A percentile compares a stretch with the other conserved stretches of the same genome.
Evolutionary conservation across 2,797 vertebrate species (phyloP).

Genomic region (Pseudomugil tenellus): DNA sequence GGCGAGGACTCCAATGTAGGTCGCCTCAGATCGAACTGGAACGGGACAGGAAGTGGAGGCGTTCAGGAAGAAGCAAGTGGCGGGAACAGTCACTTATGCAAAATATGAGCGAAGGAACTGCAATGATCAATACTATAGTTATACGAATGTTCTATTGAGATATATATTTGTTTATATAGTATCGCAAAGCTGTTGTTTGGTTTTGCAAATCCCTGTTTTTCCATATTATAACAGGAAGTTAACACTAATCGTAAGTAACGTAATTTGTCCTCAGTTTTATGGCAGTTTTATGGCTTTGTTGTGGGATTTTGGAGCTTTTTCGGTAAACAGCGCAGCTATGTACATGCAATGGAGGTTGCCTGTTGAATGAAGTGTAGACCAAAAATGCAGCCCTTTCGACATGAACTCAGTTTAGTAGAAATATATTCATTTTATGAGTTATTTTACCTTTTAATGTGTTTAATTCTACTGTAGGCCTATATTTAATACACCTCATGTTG

Average conservation of each 20-base stretch:
- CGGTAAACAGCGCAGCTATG: background rate
- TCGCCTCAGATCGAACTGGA: constrained; percentile 15
- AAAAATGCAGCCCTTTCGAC: background rate
- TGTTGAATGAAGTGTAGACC: background rate
- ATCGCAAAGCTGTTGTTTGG: background rate
- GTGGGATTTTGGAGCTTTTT: background rate
- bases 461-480: background rate
- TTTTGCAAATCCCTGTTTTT: background rate
- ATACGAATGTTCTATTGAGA: too few relatives aligned
- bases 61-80: constrained; percentile 30
- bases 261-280: background rate
- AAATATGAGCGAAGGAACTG: background rate
- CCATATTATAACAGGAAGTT: constrained; percentile 7
- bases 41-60: constrained; percentile 54
- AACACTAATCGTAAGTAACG: constrained; percentile 45
- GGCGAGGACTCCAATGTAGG: background rate
- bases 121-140: background rate
- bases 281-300: too few relatives aligned
- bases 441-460: background rate
- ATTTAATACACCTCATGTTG: background rate
- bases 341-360: background rate
- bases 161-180: too few relatives aligned
- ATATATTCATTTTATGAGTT: background rate
- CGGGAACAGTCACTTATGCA: constrained; percentile 45
- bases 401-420: background rate